A percentile compares a stretch with the other conserved stretches of the same genome.
These are phyloP conservation scores for Malacosoma neustria DNA, from an alignment of 2,888 invertebrate species.

Conservation along the genomic window DNA sequence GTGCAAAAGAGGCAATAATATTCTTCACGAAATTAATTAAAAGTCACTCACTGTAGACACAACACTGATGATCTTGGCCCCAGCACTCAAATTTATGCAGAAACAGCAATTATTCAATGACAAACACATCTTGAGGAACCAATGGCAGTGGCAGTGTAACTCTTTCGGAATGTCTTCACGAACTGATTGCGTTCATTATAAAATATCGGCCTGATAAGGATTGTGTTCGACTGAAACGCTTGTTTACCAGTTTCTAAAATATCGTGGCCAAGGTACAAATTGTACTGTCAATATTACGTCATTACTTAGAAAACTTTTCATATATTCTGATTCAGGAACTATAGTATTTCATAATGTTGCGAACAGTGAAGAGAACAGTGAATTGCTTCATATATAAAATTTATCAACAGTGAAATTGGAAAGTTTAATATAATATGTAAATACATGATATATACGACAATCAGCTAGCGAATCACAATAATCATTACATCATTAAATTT, in stretches of 20 bases:
- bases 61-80: slow-evolving; percentile 32
- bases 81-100: slow-evolving; percentile 32
- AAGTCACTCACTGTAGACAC: slow-evolving; percentile 28
- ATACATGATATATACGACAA: too few relatives aligned
- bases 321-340: not conserved
- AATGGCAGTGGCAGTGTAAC: not conserved
- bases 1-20: too few relatives aligned
- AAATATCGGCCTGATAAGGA: not conserved
- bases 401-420: too few relatives aligned
- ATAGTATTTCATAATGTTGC: not conserved
- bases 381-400: too few relatives aligned
- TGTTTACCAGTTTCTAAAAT: not conserved
- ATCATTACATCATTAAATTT: too few relatives aligned
- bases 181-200: slow-evolving; percentile 15
- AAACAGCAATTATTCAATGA: slow-evolving; percentile 30
- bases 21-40: too few relatives aligned
- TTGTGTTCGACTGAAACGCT: not conserved
- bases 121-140: slow-evolving; percentile 23
- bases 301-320: too few relatives aligned
- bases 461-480: too few relatives aligned
- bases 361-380: too few relatives aligned
- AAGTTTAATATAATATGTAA: too few relatives aligned
- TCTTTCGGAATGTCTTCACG: not conserved
- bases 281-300: not conserved
- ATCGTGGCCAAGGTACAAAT: not conserved